phyloP scores from a whole-genome alignment of 2,113 vertebrate species.

The Psilopsiagon aymara region DNA sequence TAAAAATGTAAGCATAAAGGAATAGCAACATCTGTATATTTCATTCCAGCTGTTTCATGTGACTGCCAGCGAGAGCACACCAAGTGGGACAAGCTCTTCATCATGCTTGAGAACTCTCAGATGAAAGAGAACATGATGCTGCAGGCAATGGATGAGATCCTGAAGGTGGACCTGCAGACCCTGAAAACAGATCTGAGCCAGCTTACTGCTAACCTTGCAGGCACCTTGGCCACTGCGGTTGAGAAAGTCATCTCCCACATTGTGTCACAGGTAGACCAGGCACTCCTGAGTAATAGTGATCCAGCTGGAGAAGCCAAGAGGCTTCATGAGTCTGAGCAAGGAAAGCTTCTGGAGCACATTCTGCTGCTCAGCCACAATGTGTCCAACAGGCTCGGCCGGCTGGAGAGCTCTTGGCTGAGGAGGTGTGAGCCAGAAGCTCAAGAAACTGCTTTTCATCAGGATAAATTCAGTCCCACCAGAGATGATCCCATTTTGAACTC shows the following conservation, averaged over 20 bases:
- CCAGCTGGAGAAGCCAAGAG: constrained; percentile 5
- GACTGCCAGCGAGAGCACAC: constrained; percentile 84
- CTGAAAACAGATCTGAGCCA: constrained; percentile 83
- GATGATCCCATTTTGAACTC: constrained; percentile 4
- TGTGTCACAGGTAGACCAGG: constrained; percentile 67
- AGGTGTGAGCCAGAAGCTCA: constrained; percentile 17
- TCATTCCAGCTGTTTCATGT: constrained; percentile 62
- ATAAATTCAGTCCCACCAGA: background rate
- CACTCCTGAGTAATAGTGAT: constrained; percentile 60
- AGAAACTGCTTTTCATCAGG: constrained; percentile 29
- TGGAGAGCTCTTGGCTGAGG: constrained; percentile 76
- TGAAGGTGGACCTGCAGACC: constrained; percentile 82
- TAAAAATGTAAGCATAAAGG: background rate
- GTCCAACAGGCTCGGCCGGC: constrained; percentile 68
- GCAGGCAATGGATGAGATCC: constrained; percentile 83
- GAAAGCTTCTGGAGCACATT: constrained; percentile 74
- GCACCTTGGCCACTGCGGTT: constrained; percentile 53
- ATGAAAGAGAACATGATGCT: constrained; percentile 95
- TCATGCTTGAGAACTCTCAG: constrained; percentile 95
- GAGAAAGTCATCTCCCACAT: constrained; percentile 69
- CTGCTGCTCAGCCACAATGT: constrained; percentile 72
- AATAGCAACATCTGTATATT: background rate
- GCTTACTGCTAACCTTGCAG: constrained; percentile 70
- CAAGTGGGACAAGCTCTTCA: constrained; percentile 96
- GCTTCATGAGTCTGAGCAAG: constrained; percentile 45